Percentiles rank a stretch among this genome's conserved stretches.
These are phyloP conservation scores for Liodrosophila aerea DNA, from an alignment of 2,888 invertebrate species.

Conservation along the genomic window DNA sequence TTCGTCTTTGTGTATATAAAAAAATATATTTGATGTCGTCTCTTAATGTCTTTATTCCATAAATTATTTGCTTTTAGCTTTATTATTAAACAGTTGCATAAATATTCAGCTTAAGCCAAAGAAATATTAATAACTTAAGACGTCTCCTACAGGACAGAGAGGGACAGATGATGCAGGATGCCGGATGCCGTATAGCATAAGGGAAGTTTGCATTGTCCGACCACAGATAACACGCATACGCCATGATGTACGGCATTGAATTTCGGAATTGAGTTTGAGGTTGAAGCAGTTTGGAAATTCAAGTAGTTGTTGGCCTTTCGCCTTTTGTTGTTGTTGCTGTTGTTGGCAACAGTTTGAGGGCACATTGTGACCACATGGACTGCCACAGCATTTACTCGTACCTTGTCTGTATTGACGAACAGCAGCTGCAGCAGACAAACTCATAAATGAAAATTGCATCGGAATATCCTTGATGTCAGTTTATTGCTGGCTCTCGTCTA, in stretches of 20 bases:
- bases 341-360: constrained; percentile 3
- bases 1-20: constrained; percentile 5
- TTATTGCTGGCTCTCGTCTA: constrained; percentile 16
- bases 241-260: constrained; percentile 28
- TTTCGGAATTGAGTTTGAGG: constrained; percentile 18
- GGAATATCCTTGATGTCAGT: constrained; percentile 43
- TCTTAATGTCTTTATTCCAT: constrained; percentile 49
- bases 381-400: background rate
- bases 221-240: constrained; percentile 64
- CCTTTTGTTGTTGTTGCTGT: constrained; percentile 4
- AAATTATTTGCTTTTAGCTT: constrained; percentile 55
- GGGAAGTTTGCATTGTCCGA: constrained; percentile 24
- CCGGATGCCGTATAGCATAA: background rate
- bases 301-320: background rate
- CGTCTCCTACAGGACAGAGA: background rate
- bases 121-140: constrained; percentile 42
- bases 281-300: constrained; percentile 1
- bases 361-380: background rate
- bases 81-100: constrained; percentile 56
- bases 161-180: background rate
- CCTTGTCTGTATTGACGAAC: constrained; percentile 26
- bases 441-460: constrained; percentile 72
- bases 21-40: constrained; percentile 16
- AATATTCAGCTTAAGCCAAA: constrained; percentile 51
- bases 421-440: constrained; percentile 40